These are phyloP conservation scores for Micrastur ruficollis DNA, from an alignment of 2,797 vertebrate species.

Conservation along the genomic window DNA sequence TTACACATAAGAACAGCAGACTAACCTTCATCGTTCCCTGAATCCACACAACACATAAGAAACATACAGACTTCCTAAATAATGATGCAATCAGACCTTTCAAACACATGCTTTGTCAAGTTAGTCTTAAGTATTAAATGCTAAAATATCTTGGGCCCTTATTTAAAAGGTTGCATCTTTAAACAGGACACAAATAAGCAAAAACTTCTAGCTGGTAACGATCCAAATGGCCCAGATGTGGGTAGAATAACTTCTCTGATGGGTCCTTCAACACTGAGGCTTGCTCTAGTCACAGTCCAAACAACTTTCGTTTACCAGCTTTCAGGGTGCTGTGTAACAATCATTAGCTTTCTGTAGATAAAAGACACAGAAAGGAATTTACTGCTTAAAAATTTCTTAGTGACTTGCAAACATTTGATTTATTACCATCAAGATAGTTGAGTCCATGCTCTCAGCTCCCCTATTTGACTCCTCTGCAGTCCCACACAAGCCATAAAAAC, in stretches of 20 bases:
- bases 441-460: background rate
- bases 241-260: background rate
- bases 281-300: background rate
- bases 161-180: background rate
- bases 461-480: background rate
- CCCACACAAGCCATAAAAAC: background rate
- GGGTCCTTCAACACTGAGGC: background rate
- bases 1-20: background rate
- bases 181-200: background rate
- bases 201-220: background rate
- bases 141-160: background rate
- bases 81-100: background rate
- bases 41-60: accelerated
- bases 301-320: background rate
- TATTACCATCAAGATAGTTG: background rate
- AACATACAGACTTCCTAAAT: background rate
- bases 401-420: background rate
- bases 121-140: background rate
- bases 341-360: background rate
- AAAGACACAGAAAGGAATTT: background rate
- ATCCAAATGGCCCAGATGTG: background rate
- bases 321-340: background rate
- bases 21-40: background rate
- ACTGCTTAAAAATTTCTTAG: background rate
- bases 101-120: background rate